Evolutionary conservation across 2,113 vertebrate species (phyloP).

Genomic region (Saimiri boliviensis): DNA sequence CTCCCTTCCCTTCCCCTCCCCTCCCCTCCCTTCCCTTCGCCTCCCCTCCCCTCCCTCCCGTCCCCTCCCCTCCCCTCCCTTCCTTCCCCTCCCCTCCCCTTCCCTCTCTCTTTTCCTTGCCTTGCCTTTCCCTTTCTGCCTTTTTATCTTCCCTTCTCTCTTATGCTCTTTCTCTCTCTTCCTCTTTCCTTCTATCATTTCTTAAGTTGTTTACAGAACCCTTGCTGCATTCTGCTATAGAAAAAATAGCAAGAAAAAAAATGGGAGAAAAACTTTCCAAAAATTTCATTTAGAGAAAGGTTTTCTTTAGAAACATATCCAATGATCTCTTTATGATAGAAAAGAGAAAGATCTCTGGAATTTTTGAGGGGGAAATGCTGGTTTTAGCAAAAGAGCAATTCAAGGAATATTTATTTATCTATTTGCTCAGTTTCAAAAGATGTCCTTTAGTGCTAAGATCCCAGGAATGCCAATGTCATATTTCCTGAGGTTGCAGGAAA

Average conservation of each 20-base stretch:
- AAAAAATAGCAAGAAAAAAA: neutral
- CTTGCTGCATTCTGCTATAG: neutral
- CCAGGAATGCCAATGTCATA: neutral
- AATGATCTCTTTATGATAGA: neutral
- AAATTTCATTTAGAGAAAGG: neutral
- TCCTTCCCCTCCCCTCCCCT: no score
- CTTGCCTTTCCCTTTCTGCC: neutral
- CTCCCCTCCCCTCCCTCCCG: neutral
- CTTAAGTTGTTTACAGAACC: neutral
- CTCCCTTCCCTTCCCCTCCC: neutral
- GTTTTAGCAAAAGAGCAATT: neutral
- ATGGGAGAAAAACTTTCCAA: neutral
- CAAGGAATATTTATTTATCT: neutral
- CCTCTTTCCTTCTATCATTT: neutral
- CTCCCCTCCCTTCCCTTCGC: neutral
- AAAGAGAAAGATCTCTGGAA: neutral
- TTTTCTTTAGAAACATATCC: neutral
- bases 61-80: neutral
- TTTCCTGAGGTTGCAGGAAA: neutral
- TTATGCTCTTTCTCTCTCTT: neutral
- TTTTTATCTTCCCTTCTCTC: neutral
- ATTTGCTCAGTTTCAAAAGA: neutral
- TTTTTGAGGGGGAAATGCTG: neutral
- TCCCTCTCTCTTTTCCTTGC: neutral
- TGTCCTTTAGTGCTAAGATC: neutral